Conservation (phyloP, 2,888 invertebrate genomes). For the Aelia acuminata region DNA sequence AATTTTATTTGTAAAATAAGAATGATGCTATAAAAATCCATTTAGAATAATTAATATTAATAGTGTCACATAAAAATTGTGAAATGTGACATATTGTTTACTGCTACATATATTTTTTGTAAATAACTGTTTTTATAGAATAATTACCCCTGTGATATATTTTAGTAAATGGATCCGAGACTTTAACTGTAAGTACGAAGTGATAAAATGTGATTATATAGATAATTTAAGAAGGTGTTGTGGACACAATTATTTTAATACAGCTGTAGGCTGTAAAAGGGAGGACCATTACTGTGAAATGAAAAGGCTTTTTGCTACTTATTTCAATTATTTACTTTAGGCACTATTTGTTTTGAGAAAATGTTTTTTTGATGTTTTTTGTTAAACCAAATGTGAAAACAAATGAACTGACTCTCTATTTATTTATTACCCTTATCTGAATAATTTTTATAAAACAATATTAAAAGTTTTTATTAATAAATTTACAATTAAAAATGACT, state of each 20-base stretch:
- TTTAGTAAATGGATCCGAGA: background rate
- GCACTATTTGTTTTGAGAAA: background rate
- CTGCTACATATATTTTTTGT: background rate
- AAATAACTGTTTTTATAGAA: background rate
- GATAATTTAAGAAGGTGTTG: background rate
- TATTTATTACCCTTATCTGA: background rate
- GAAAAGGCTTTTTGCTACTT: background rate
- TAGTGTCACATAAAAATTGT: background rate
- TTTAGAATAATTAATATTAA: background rate
- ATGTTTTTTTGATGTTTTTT: background rate
- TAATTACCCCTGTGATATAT: constrained; percentile 18
- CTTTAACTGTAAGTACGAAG: background rate
- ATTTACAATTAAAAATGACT: too few relatives aligned
- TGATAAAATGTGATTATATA: background rate
- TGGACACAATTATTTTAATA: background rate
- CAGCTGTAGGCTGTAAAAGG: background rate
- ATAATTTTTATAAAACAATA: background rate
- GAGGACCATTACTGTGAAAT: background rate
- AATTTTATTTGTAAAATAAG: background rate
- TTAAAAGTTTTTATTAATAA: too few relatives aligned
- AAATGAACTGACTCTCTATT: background rate
- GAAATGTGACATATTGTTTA: too few relatives aligned
- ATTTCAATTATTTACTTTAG: background rate
- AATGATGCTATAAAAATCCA: background rate
- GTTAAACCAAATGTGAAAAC: background rate